Conservation (phyloP, 2,113 vertebrate genomes). For the Genyomyrus donnyi region DNA sequence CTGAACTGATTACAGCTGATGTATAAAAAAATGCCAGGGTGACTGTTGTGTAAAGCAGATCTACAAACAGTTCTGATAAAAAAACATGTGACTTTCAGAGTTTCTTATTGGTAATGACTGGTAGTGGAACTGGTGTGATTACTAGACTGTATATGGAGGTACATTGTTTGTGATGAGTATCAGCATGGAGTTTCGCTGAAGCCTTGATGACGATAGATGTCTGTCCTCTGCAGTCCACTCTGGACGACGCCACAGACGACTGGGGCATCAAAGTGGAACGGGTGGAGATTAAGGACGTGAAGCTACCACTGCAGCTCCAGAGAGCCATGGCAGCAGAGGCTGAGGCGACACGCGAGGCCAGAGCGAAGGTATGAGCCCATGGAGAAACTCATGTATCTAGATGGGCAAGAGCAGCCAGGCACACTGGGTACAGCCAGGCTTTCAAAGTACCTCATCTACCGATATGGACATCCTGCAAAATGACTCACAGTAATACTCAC, state of each 20-base stretch:
- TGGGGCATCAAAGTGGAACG: slow-evolving; percentile 61
- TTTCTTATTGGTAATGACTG: background rate
- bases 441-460: background rate
- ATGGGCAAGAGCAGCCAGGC: background rate
- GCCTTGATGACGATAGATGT: background rate
- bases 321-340: slow-evolving; percentile 23
- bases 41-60: background rate
- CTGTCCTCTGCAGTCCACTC: slow-evolving; percentile 39
- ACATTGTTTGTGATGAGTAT: background rate
- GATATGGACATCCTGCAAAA: background rate
- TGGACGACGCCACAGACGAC: slow-evolving; percentile 68
- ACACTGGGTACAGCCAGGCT: background rate
- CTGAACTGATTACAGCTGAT: background rate
- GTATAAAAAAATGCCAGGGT: background rate
- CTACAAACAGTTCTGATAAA: background rate
- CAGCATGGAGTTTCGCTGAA: background rate
- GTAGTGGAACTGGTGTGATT: background rate
- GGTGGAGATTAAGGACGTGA: slow-evolving; percentile 22
- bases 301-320: slow-evolving; percentile 17
- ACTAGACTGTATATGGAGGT: background rate
- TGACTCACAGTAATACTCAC: background rate
- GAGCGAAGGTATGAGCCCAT: slow-evolving; percentile 10
- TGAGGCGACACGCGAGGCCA: slow-evolving; percentile 9
- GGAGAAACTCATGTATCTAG: background rate
- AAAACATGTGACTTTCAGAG: background rate